Conservation (phyloP, 37 sponge, comb jelly and placozoan species). For the Amphimedon queenslandica region DNA sequence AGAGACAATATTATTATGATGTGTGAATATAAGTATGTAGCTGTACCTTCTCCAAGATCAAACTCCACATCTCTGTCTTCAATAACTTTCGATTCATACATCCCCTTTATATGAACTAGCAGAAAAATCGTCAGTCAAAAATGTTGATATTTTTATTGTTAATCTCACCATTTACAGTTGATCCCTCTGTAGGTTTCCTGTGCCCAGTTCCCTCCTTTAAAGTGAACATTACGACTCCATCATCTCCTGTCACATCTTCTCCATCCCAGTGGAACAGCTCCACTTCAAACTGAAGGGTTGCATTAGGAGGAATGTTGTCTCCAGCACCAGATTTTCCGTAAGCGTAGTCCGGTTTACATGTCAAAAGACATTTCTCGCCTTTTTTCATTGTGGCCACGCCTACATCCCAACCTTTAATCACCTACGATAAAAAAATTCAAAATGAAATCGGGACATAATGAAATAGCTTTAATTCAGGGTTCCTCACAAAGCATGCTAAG, state of each 20-base stretch:
- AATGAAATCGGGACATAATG: too few relatives aligned
- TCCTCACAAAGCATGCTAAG: too few relatives aligned
- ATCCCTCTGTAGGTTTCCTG: constrained; percentile 72
- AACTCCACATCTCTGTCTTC: constrained; percentile 77
- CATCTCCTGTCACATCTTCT: constrained; percentile 75
- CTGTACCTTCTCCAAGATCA: constrained; percentile 79
- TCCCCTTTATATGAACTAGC: constrained; percentile 65
- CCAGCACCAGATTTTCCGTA: constrained; percentile 88
- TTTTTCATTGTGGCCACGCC: constrained; percentile 90
- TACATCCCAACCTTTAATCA: constrained; percentile 97
- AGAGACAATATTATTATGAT: not conserved
- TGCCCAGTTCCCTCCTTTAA: constrained; percentile 58
- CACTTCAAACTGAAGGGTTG: constrained; percentile 93
- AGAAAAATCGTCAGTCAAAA: not conserved
- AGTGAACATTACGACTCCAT: constrained; percentile 63
- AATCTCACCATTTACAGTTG: constrained; percentile 44
- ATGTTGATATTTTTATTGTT: not conserved
- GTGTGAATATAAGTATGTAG: not conserved
- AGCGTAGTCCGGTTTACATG: constrained; percentile 89
- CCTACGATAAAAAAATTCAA: constrained; percentile 39
- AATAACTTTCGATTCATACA: constrained; percentile 57
- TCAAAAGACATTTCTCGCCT: constrained; percentile 82
- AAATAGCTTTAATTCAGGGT: too few relatives aligned
- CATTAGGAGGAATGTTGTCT: constrained; percentile 85
- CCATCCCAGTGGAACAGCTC: constrained; percentile 79